phyloP scores from a whole-genome alignment of 2,888 invertebrate species.

The Dinocampus coccinellae region DNA sequence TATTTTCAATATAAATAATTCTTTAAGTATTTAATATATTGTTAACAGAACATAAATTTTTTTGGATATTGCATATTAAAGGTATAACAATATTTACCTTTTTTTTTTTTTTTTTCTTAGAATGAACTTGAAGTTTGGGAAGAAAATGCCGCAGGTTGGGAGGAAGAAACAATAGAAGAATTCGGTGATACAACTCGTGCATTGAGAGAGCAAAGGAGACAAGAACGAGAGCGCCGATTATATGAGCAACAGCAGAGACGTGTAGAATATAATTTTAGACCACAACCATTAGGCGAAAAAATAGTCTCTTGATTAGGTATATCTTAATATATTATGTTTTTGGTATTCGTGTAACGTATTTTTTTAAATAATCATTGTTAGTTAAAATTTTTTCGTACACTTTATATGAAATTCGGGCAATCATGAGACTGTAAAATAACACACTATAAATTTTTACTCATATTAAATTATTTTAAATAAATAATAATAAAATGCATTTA shows the following conservation, averaged over 20 bases:
- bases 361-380: no score
- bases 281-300: slow-evolving; percentile 63
- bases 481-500: background rate
- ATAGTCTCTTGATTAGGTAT: slow-evolving; percentile 58
- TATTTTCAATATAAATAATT: slow-evolving; percentile 17
- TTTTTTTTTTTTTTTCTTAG: slow-evolving; percentile 53
- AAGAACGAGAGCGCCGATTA: slow-evolving; percentile 59
- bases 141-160: slow-evolving; percentile 72
- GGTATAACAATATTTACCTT: no score
- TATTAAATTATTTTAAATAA: background rate
- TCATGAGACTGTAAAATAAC: background rate
- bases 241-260: slow-evolving; percentile 62
- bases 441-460: background rate
- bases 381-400: no score
- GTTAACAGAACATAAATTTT: no score
- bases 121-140: slow-evolving; percentile 73
- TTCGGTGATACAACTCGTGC: slow-evolving; percentile 58
- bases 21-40: no score
- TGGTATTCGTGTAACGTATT: no score
- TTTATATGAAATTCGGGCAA: no score
- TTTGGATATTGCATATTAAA: no score
- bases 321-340: background rate
- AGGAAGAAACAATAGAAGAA: slow-evolving; percentile 67
- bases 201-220: slow-evolving; percentile 58
- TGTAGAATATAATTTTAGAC: slow-evolving; percentile 56